Base-by-base conservation (phyloP, 2,113 vertebrate genomes). In the human (Homo sapiens) region DNA sequence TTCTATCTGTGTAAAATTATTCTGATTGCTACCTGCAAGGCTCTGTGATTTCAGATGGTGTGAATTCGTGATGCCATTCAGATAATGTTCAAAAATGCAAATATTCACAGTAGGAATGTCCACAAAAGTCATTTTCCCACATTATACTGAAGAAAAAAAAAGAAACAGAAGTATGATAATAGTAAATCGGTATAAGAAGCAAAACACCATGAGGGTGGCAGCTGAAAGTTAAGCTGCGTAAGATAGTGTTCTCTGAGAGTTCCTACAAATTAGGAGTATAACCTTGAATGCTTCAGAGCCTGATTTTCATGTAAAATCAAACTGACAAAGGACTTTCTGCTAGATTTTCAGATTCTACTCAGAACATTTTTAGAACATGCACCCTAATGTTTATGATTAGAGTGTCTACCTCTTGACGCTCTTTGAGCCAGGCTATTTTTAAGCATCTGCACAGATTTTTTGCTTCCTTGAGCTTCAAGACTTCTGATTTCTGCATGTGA, bases 31-130 rank as follows among this genome's bases (percentile, higher is more conserved):
- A 97, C 97, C 96, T 98, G 93, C 96, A 97, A 90, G 94, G 50
- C 86, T 50, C 66, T 68, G 72, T 78, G 86, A 97, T 97, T 97
- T 97, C 93, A 94, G 68, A 68, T 96, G 94, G 96, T 98, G 97
- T 97, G 94, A 97, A 90, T 79, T 94, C 92, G 90, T 48, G 0
- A 0, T 88, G 89, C 72, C 86, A 43, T 18, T 93, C 91, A 98
- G 98, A 97, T 97, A 98, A 86, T 83, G 16, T 83, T 97, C 55
- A 97, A 97, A 98, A 97, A 98, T 97, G 92, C 97, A 98, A 98
- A 98, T 98, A 98, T 0, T 1, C 1, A 0, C 90, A 97, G 96
- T 96, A 94, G 88, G 98, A 98, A 98, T 97, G 95, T 75, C 94
- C 96, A 97, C 83, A 93, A 95, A 98, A 96, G 22, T 89, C 27